A percentile compares a stretch with the other conserved stretches of the same genome.
These are phyloP conservation scores for Gavialis gangeticus DNA, from an alignment of 2,113 vertebrate genomes.

Conservation along the genomic window DNA sequence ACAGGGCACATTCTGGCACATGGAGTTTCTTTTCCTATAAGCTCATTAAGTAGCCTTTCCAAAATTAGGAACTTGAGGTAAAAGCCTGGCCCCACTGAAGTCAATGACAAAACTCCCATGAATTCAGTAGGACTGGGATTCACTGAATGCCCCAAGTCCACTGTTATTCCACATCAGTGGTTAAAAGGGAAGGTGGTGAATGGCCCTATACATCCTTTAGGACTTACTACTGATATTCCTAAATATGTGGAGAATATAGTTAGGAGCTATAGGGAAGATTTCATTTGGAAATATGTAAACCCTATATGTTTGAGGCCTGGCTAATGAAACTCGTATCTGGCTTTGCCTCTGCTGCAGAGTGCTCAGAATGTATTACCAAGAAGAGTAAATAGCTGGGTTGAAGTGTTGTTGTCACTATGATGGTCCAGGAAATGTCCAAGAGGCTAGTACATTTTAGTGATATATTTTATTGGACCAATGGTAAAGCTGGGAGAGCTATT, in stretches of 20 bases:
- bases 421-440: too few species aligned
- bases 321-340: neutral
- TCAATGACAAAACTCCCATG: neutral
- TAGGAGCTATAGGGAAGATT: neutral
- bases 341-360: neutral
- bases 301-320: neutral
- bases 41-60: conserved; percentile 39
- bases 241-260: rapidly evolving
- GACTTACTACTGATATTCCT: neutral
- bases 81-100: neutral
- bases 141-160: neutral
- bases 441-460: too few species aligned
- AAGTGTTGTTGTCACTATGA: too few species aligned
- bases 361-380: rapidly evolving
- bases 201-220: neutral
- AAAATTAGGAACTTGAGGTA: conserved; percentile 61
- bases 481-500: too few species aligned
- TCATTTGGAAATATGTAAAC: rapidly evolving
- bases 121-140: neutral
- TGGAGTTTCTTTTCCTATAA: conserved; percentile 58
- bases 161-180: neutral
- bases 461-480: too few species aligned
- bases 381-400: neutral
- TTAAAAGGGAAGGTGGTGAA: neutral
- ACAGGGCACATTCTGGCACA: conserved; percentile 59